Evolutionary conservation across 2,113 vertebrate genomes (phyloP), one percentile per base, ranked within the genome.

Genomic region (Pygoscelis antarcticus): DNA sequence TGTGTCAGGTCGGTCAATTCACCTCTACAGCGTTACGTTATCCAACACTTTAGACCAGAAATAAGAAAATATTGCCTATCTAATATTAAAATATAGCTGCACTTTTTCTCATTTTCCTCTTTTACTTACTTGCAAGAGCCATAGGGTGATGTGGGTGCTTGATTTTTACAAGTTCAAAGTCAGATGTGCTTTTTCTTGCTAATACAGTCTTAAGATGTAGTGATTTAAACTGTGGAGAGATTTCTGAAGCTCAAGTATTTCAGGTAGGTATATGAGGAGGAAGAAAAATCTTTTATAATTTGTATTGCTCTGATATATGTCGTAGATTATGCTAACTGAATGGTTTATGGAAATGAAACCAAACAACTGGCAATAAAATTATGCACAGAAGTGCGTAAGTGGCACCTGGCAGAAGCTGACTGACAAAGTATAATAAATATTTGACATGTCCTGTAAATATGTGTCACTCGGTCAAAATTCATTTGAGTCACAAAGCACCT

Each of bases 381-480:
- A 80, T 52, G 75, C 77, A 68, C 62, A 49, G 32, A 69, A 46
- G 69, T 40, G 69, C 30, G 66, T 89, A 93, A 96, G 87, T 94
- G 94, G 64, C 87, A 96, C 92, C 93, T 98, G 92, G 95, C 96
- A 98, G 91, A 75, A 91, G 52, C 40, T 83, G 84, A 95, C 55
- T 94, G 94, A 96, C 81, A 85, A 90, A 96, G 64, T 15, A 36
- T 65, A 94, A 91, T 94, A 92, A 95, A 93, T 92, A 94, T 95
- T 92, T 93, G 93, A 57, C 51, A 23, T n/a, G 71, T 96, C 96
- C 72, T 92, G 70, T 95, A 96, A 98, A 96, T 95, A 75, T 29
- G 52, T 82, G 90, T 38, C 85, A 91, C 51, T 95, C 7, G 68
- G 78, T 97, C 97, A 97, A 94, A 94, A 94, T 58, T 66, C 69